Conservation (phyloP, 1,140 invertebrate genomes). For the Drosophila nannoptera region DNA sequence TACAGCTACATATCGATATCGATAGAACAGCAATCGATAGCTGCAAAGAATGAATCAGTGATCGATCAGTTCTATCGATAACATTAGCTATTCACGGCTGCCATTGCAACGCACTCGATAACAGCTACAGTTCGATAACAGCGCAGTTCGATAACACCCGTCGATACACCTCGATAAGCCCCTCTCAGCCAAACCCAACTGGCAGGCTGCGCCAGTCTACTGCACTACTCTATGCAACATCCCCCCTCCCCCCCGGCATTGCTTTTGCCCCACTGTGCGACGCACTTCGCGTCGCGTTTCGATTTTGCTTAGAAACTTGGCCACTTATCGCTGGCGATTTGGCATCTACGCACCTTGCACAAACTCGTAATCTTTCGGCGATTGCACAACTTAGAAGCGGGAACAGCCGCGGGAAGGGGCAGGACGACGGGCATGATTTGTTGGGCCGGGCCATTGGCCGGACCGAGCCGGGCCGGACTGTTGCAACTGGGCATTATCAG, state of each 20-base stretch:
- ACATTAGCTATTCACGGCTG: no score
- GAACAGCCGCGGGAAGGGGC: background rate
- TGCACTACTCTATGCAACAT: no score
- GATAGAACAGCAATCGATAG: background rate
- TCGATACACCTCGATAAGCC: no score
- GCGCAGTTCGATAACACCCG: background rate
- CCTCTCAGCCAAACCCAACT: no score
- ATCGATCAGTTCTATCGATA: background rate
- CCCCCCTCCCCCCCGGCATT: no score
- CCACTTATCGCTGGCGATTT: background rate
- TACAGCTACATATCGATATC: background rate
- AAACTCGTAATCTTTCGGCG: constrained; percentile 22
- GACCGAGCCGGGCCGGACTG: no score
- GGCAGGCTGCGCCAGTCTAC: no score
- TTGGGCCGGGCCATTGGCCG: background rate
- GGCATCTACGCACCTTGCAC: constrained; percentile 24
- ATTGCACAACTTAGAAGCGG: constrained; percentile 23
- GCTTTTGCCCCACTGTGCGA: background rate
- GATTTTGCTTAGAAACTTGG: constrained; percentile 9
- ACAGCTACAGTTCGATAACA: background rate
- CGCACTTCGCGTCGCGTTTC: background rate
- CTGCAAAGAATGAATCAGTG: background rate
- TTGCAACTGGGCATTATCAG: constrained; percentile 11
- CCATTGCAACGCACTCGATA: background rate
- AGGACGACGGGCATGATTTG: no score